These are phyloP conservation scores for Papilio xuthus DNA, from an alignment of 1,140 invertebrate genomes.

Conservation along the genomic window DNA sequence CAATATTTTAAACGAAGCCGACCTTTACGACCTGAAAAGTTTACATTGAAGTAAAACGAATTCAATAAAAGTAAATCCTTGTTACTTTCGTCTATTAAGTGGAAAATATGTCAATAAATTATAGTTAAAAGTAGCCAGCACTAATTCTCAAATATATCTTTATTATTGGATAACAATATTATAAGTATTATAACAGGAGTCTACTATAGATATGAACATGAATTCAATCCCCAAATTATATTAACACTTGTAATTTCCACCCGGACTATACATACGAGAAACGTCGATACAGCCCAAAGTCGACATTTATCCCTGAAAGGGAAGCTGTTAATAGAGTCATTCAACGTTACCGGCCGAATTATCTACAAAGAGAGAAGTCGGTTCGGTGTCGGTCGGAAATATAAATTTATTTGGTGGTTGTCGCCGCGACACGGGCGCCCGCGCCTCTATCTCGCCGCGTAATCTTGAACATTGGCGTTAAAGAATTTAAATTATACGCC, in stretches of 20 bases:
- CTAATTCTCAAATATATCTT: constrained; percentile 1
- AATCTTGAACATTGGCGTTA: constrained; percentile 82
- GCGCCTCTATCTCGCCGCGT: constrained; percentile 76
- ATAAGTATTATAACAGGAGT: constrained; percentile 13
- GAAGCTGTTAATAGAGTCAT: constrained; percentile 82
- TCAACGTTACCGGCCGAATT: constrained; percentile 80
- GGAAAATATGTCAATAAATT: constrained; percentile 10
- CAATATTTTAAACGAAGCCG: constrained; percentile 3
- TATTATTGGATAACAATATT: constrained; percentile 36
- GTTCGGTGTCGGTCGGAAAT: constrained; percentile 77
- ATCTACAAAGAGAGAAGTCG: constrained; percentile 80
- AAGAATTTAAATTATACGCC: constrained; percentile 82
- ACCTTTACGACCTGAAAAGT: not conserved
- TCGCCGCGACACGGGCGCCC: constrained; percentile 77
- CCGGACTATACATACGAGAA: constrained; percentile 63
- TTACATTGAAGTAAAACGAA: not conserved
- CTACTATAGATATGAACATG: constrained; percentile 26
- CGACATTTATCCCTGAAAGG: constrained; percentile 80
- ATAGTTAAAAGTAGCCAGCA: not conserved
- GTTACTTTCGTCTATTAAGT: constrained; percentile 13
- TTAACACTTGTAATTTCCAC: constrained; percentile 28
- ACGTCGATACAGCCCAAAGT: constrained; percentile 64
- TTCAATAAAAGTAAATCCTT: constrained; percentile 16
- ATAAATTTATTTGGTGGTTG: constrained; percentile 81
- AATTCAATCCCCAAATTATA: constrained; percentile 30